phyloP scores from a whole-genome alignment of 1,140 invertebrate species.

The Zaprionus camerounensis region DNA sequence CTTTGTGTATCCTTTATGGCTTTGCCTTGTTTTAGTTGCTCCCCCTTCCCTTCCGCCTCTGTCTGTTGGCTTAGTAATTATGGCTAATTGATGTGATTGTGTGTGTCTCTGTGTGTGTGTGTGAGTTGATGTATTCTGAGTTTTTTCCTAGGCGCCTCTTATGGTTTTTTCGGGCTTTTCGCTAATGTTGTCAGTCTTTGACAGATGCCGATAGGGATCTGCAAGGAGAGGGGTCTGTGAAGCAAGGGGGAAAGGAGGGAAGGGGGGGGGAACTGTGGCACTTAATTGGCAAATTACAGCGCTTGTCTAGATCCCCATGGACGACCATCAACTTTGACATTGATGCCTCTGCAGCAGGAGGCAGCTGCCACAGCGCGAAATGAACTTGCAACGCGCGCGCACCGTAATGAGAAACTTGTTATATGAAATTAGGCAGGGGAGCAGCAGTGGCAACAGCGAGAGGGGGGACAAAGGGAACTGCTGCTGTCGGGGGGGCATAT shows the following conservation, averaged over 20 bases:
- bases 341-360: constrained; percentile 71
- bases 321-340: constrained; percentile 72
- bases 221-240: background rate
- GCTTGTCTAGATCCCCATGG: constrained; percentile 73
- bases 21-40: constrained; percentile 57
- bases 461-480: constrained; percentile 10
- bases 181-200: constrained; percentile 62
- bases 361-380: constrained; percentile 9
- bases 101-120: constrained; percentile 15
- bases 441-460: background rate
- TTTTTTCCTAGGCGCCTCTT: constrained; percentile 36
- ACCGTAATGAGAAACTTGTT: constrained; percentile 78
- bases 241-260: background rate
- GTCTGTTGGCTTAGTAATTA: constrained; percentile 62
- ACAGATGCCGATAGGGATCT: constrained; percentile 53
- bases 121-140: constrained; percentile 21
- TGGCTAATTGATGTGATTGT: constrained; percentile 65
- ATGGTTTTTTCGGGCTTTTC: constrained; percentile 23
- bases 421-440: constrained; percentile 68
- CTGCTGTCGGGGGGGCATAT: constrained; percentile 29
- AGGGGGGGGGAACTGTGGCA: constrained; percentile 11
- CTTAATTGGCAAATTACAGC: constrained; percentile 81
- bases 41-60: background rate
- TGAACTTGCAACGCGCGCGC: background rate
- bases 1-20: constrained; percentile 73